Evolutionary conservation across 2,797 vertebrate genomes (phyloP).

Genomic region (Passerculus sandwichensis): DNA sequence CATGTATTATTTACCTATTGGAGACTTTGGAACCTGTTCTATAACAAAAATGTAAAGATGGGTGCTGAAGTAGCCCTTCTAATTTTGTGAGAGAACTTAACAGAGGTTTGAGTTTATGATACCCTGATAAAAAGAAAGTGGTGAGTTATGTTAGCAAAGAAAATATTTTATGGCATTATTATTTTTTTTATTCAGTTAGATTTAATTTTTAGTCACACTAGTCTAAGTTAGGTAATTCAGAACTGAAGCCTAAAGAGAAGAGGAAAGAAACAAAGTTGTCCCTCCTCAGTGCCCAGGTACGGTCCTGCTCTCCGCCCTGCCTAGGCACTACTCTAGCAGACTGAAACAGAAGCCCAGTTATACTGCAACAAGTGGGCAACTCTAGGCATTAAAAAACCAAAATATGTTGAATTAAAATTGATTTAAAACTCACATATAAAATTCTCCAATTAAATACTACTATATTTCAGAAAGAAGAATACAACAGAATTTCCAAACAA

Average conservation of each 20-base stretch:
- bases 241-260: neutral
- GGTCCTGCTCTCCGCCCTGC: neutral
- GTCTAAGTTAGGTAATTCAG: neutral
- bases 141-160: neutral
- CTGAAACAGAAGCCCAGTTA: neutral
- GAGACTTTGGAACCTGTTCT: constrained; percentile 56
- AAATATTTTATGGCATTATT: neutral
- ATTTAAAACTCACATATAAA: neutral
- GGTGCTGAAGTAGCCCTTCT: constrained; percentile 42
- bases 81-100: constrained; percentile 8
- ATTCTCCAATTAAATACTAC: neutral
- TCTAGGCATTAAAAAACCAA: neutral
- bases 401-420: neutral
- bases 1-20: constrained; percentile 73
- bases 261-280: neutral
- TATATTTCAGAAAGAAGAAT: neutral
- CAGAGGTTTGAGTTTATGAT: neutral
- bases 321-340: neutral
- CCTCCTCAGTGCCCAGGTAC: neutral
- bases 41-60: constrained; percentile 67
- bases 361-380: neutral
- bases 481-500: neutral
- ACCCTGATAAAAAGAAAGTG: neutral
- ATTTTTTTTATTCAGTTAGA: neutral
- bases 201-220: neutral